These are phyloP conservation scores for Mormyrops attenuatus DNA, from an alignment of 2,797 vertebrate species.

Conservation along the genomic window DNA sequence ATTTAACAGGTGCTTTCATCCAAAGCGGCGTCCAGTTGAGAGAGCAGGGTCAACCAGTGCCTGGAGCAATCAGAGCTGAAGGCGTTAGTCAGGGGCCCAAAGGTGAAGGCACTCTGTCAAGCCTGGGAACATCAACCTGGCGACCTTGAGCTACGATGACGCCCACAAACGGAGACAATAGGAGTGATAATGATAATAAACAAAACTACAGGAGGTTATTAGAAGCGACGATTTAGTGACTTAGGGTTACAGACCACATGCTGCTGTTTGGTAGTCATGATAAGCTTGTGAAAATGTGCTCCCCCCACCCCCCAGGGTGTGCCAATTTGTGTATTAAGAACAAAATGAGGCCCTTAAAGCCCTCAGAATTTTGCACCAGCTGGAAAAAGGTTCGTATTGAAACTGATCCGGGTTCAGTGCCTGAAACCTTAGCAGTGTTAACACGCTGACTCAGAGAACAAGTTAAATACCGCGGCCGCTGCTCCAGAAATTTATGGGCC, in stretches of 20 bases:
- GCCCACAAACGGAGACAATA: neutral
- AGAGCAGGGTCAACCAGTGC: neutral
- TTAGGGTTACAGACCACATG: neutral
- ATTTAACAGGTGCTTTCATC: conserved; percentile 6
- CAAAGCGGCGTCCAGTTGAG: neutral
- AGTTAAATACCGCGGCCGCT: neutral
- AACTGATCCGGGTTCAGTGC: neutral
- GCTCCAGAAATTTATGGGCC: neutral
- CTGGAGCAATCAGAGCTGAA: neutral
- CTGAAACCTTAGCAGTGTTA: neutral
- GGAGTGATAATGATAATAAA: neutral
- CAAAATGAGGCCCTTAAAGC: neutral
- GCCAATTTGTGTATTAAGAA: neutral
- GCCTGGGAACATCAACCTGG: neutral
- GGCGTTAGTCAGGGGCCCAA: neutral
- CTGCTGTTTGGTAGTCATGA: neutral
- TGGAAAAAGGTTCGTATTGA: neutral
- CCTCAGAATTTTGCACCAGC: neutral
- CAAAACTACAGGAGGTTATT: neutral
- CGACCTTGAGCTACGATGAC: neutral
- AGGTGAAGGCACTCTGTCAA: neutral
- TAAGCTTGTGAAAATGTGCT: neutral
- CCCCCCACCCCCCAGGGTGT: neutral
- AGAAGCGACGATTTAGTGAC: neutral
- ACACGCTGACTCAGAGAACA: neutral